phyloP scores from a whole-genome alignment of 2,888 invertebrate genomes.

The Pollenia angustigena region DNA sequence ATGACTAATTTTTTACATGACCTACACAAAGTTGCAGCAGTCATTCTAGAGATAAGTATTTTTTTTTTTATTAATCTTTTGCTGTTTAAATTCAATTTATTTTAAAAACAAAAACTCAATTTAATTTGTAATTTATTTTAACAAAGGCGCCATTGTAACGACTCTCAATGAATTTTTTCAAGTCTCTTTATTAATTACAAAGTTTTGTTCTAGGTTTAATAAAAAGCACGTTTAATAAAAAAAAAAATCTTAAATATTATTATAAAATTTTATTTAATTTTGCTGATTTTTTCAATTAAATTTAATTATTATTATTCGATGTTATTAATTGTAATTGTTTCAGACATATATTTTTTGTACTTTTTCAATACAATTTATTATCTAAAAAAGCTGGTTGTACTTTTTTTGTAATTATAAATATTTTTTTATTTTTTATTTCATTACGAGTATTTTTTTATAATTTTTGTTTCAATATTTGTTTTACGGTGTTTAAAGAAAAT shows the following conservation, averaged over 20 bases:
- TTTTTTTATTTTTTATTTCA: not conserved
- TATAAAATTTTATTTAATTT: conserved; percentile 34
- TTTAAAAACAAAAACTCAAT: conserved; percentile 1
- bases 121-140: conserved; percentile 10
- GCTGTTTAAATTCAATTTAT: not conserved
- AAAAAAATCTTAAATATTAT: not conserved
- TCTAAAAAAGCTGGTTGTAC: conserved; percentile 22
- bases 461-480: conserved; percentile 25
- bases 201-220: conserved; percentile 27
- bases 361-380: conserved; percentile 49
- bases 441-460: conserved; percentile 1
- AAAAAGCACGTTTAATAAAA: conserved; percentile 5
- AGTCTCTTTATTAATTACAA: conserved; percentile 13
- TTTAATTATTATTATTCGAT: conserved; percentile 57
- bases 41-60: not conserved
- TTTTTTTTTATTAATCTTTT: not conserved
- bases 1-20: conserved; percentile 35
- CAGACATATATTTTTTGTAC: not conserved
- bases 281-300: conserved; percentile 36
- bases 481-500: not conserved
- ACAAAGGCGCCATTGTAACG: conserved; percentile 46
- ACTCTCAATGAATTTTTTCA: not conserved
- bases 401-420: conserved; percentile 11
- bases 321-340: conserved; percentile 47
- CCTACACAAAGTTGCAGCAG: not conserved